A percentile compares a stretch with the other conserved stretches of the same genome.
phyloP scores from a whole-genome alignment of 2,113 vertebrate species.

The Myodes glareolus region DNA sequence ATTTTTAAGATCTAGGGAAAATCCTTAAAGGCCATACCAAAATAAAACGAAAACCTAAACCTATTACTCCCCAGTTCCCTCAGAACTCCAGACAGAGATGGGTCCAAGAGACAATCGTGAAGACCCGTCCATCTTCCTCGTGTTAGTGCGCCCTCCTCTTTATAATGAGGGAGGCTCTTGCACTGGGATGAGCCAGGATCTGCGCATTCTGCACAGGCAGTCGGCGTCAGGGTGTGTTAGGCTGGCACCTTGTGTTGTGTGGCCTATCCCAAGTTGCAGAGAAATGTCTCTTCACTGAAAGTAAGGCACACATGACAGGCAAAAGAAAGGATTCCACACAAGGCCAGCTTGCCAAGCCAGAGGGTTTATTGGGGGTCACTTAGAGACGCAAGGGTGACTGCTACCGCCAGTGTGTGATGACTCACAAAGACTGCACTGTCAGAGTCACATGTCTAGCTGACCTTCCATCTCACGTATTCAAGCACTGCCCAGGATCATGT shows the following conservation, averaged over 20 bases:
- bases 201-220: accelerated
- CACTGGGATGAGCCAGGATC: accelerated
- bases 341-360: not conserved
- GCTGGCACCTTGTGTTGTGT: accelerated
- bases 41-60: not conserved
- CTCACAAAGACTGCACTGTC: not conserved
- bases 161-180: accelerated
- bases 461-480: not conserved
- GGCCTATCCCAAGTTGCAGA: not conserved
- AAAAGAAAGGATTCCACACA: not conserved
- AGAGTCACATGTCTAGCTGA: not conserved
- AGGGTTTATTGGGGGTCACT: not conserved
- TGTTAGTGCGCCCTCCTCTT: accelerated
- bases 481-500: not conserved
- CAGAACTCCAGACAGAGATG: not conserved
- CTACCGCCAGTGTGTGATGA: not conserved
- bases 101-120: not conserved
- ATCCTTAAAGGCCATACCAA: slow-evolving; percentile 40
- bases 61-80: not conserved
- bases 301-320: too few species aligned
- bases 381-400: too few species aligned
- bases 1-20: not conserved
- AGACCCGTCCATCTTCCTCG: accelerated
- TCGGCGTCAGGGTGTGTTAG: accelerated
- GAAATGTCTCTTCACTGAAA: not conserved